Evolutionary conservation across 2,113 vertebrate species (phyloP).

Genomic region (Donacobius atricapilla): DNA sequence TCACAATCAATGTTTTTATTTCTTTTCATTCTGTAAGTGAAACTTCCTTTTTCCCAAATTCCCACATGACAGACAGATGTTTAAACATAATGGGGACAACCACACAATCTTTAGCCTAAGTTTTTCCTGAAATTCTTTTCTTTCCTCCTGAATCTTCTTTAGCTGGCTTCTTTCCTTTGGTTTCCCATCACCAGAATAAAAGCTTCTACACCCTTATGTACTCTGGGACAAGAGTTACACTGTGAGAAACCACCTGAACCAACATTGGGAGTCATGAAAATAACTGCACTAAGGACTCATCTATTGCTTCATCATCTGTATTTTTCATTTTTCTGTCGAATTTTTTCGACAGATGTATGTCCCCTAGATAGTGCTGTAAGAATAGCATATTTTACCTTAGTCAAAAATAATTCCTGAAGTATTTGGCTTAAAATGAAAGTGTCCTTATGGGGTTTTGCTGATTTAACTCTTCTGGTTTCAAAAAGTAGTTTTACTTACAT

Average conservation of each 20-base stretch:
- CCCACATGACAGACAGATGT: background rate
- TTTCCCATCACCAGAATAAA: background rate
- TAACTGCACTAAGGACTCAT: background rate
- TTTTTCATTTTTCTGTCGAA: constrained; percentile 6
- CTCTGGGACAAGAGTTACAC: background rate
- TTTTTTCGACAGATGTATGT: constrained; percentile 39
- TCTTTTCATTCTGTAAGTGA: background rate
- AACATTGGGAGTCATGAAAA: background rate
- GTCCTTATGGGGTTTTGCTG: background rate
- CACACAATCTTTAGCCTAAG: background rate
- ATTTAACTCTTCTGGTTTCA: background rate
- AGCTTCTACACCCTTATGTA: background rate
- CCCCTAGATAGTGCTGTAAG: background rate
- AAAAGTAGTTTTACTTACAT: background rate
- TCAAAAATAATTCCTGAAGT: constrained; percentile 28
- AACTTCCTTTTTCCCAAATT: background rate
- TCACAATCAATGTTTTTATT: background rate
- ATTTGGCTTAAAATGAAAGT: constrained; percentile 26
- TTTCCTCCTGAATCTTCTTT: background rate
- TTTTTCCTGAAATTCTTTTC: background rate
- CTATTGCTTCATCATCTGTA: background rate
- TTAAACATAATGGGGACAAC: background rate
- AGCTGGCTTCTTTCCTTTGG: background rate
- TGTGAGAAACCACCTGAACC: constrained; percentile 43
- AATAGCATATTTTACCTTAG: background rate